Percentiles rank a stretch among this genome's conserved stretches.
These are phyloP conservation scores for Philonicus albiceps DNA, from an alignment of 2,888 invertebrate genomes.

Conservation along the genomic window DNA sequence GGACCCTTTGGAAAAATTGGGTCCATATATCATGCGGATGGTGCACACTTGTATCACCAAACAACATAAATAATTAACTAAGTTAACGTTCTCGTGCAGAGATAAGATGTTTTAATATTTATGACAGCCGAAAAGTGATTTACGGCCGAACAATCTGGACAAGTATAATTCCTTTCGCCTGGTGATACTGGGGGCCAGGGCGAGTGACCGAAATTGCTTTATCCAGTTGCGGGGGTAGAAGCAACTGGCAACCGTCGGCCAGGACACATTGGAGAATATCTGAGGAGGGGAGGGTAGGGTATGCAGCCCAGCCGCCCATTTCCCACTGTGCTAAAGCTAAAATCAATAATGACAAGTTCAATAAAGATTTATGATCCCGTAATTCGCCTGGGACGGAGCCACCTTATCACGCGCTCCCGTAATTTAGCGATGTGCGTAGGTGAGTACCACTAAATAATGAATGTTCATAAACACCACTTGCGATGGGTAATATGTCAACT, in stretches of 20 bases:
- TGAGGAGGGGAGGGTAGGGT: too few relatives aligned
- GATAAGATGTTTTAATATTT: slow-evolving; percentile 64
- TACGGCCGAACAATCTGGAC: slow-evolving; percentile 59
- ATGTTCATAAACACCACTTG: slow-evolving; percentile 37
- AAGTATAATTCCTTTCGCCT: slow-evolving; percentile 56
- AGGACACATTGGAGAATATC: slow-evolving; percentile 28
- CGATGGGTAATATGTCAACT: slow-evolving; percentile 46
- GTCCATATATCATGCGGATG: slow-evolving; percentile 28
- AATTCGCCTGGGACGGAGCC: slow-evolving; percentile 50
- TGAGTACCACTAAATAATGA: slow-evolving; percentile 27
- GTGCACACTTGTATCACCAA: slow-evolving; percentile 43
- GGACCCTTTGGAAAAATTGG: slow-evolving; percentile 39
- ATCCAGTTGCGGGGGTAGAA: slow-evolving; percentile 47
- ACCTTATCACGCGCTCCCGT: slow-evolving; percentile 30
- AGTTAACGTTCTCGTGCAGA: slow-evolving; percentile 54
- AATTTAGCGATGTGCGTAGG: neutral
- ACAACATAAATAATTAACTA: slow-evolving; percentile 63
- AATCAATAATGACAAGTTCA: slow-evolving; percentile 63
- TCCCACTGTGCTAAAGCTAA: slow-evolving; percentile 52
- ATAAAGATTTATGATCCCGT: slow-evolving; percentile 61
- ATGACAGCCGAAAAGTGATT: slow-evolving; percentile 58
- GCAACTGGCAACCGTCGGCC: slow-evolving; percentile 15
- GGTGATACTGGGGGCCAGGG: slow-evolving; percentile 40
- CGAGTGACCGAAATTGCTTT: slow-evolving; percentile 50
- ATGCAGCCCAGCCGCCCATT: slow-evolving; percentile 46